Evolutionary conservation across 2,113 vertebrate species (phyloP).

Genomic region (Ciconia maguari): DNA sequence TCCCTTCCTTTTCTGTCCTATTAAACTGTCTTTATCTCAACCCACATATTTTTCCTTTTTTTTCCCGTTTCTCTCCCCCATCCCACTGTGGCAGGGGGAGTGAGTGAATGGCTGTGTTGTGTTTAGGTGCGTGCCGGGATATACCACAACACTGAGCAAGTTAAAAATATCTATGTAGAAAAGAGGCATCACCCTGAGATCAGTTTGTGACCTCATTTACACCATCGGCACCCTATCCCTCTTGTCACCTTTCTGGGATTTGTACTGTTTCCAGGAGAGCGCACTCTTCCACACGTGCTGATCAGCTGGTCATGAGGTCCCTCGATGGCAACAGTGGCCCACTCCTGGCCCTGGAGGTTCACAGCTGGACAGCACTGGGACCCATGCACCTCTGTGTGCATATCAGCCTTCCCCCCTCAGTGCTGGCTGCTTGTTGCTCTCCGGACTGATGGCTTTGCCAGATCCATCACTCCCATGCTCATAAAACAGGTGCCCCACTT

Average conservation of each 20-base stretch:
- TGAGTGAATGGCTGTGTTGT: no score
- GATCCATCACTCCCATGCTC: not conserved
- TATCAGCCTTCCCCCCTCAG: not conserved
- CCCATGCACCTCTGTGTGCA: accelerated
- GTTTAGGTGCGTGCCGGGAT: no score
- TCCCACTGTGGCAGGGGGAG: no score
- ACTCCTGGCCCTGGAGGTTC: not conserved
- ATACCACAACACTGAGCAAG: not conserved
- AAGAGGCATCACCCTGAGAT: not conserved
- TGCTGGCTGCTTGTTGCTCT: not conserved
- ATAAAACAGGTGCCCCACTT: not conserved
- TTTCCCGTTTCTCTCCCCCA: no score
- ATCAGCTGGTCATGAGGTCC: not conserved
- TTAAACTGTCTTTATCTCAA: no score
- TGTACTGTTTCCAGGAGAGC: not conserved
- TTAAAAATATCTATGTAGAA: not conserved
- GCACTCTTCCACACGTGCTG: not conserved
- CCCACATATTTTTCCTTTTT: no score
- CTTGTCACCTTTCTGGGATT: not conserved
- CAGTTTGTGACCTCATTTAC: not conserved
- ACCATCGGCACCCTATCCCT: not conserved
- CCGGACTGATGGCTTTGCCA: not conserved
- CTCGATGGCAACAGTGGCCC: accelerated
- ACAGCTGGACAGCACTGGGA: not conserved
- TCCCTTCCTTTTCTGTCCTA: no score